Evolutionary conservation across 53 echinoderm and acorn worm genomes (phyloP).

Genomic region (Apostichopus leukothele): DNA sequence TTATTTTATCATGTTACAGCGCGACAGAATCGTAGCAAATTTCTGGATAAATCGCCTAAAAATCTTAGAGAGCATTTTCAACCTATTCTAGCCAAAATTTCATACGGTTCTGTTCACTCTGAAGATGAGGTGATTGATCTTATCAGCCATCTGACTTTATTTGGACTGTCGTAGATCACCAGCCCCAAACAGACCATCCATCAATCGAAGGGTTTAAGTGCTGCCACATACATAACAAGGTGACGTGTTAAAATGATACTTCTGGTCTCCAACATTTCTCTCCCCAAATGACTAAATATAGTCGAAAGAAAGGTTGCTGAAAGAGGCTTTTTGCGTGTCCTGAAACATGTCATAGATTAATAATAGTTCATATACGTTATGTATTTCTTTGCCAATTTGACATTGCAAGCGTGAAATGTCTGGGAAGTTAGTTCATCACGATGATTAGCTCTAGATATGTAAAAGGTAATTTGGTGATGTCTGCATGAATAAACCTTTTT

Average conservation of each 20-base stretch:
- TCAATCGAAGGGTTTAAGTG: background rate
- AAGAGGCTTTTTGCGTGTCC: background rate
- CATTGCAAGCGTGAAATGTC: background rate
- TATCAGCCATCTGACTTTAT: background rate
- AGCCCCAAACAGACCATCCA: conserved; percentile 32
- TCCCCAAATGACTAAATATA: background rate
- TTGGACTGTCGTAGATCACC: background rate
- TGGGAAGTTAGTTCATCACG: background rate
- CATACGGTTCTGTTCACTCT: background rate
- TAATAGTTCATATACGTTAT: background rate
- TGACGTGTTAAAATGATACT: background rate
- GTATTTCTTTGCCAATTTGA: background rate
- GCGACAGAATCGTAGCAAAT: too few relatives aligned
- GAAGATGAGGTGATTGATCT: background rate
- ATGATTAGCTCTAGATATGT: too few relatives aligned
- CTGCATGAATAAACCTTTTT: too few relatives aligned
- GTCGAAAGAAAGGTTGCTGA: background rate
- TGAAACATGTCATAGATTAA: background rate
- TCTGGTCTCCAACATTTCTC: background rate
- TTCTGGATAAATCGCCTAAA: too few relatives aligned
- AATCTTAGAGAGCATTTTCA: background rate
- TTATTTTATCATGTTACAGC: too few relatives aligned
- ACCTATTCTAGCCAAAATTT: background rate
- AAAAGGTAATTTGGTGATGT: too few relatives aligned
- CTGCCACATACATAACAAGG: background rate